phyloP scores from a whole-genome alignment of 2,888 invertebrate genomes.

The Melolontha melolontha region DNA sequence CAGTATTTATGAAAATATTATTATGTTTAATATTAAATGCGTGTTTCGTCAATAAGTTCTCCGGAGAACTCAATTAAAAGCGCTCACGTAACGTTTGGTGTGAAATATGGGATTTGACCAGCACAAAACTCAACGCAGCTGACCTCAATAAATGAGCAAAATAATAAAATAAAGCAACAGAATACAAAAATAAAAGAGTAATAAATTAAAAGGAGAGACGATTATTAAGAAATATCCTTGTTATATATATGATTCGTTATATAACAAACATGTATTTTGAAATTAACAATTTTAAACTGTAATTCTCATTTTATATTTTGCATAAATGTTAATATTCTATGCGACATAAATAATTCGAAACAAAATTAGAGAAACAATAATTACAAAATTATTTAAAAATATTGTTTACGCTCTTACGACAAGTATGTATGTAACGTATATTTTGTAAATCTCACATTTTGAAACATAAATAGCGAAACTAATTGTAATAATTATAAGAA shows the following conservation, averaged over 20 bases:
- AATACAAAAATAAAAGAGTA: conserved; percentile 8
- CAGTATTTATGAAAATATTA: too few species aligned
- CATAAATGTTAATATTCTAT: too few species aligned
- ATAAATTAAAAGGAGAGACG: conserved; percentile 11
- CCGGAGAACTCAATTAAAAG: conserved; percentile 21
- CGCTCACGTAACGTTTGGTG: conserved; percentile 23
- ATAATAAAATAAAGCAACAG: conserved; percentile 23
- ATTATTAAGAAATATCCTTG: conserved; percentile 1
- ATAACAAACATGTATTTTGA: not conserved
- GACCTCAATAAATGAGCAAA: conserved; percentile 15
- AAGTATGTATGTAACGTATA: too few species aligned
- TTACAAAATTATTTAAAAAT: too few species aligned
- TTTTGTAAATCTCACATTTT: too few species aligned
- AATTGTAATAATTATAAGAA: too few species aligned
- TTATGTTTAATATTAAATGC: conserved; percentile 7
- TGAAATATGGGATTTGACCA: conserved; percentile 25
- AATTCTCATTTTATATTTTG: too few species aligned
- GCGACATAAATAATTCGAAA: too few species aligned
- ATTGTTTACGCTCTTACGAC: too few species aligned
- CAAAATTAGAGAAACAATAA: too few species aligned
- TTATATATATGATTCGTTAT: not conserved
- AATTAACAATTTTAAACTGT: not conserved
- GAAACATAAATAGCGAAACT: too few species aligned
- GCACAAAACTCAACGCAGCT: conserved; percentile 16
- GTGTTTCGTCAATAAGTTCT: conserved; percentile 19